These are phyloP conservation scores for Eupsilia transversa DNA, from an alignment of 2,888 invertebrate genomes.

Conservation along the genomic window DNA sequence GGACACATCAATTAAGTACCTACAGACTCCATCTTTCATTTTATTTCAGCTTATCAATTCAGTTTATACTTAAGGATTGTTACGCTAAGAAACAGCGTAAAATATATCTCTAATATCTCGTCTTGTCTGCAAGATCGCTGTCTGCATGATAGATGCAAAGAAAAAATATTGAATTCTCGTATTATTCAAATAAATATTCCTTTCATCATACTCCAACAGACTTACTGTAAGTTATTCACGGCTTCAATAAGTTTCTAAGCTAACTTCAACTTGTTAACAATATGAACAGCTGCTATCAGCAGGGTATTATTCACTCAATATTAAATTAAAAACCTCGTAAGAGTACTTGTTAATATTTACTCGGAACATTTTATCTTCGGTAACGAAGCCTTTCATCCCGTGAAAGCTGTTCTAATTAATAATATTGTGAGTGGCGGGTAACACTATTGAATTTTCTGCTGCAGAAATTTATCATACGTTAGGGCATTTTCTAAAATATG, in stretches of 20 bases:
- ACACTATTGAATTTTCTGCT: conserved; percentile 33
- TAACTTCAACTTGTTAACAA: conserved; percentile 16
- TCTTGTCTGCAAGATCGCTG: too few relatives aligned
- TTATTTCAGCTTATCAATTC: background rate
- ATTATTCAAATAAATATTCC: background rate
- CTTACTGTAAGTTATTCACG: background rate
- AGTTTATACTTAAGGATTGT: background rate
- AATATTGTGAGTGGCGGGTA: conserved; percentile 25
- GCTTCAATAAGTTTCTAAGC: conserved; percentile 11
- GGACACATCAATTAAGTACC: too few relatives aligned
- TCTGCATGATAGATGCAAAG: too few relatives aligned
- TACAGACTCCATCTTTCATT: too few relatives aligned
- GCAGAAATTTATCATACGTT: background rate
- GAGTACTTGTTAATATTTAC: conserved; percentile 28
- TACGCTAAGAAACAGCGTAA: too few relatives aligned
- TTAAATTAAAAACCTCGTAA: conserved; percentile 31
- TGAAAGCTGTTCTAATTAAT: conserved; percentile 44
- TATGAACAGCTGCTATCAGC: conserved; percentile 9
- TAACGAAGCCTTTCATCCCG: conserved; percentile 33
- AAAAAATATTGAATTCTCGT: background rate
- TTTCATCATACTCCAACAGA: background rate
- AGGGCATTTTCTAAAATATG: background rate
- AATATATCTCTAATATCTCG: too few relatives aligned
- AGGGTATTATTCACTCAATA: conserved; percentile 30
- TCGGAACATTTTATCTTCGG: conserved; percentile 24